A percentile compares a stretch with the other conserved stretches of the same genome.
These are phyloP conservation scores for Vidua macroura DNA, from an alignment of 2,113 vertebrate species.

Conservation along the genomic window DNA sequence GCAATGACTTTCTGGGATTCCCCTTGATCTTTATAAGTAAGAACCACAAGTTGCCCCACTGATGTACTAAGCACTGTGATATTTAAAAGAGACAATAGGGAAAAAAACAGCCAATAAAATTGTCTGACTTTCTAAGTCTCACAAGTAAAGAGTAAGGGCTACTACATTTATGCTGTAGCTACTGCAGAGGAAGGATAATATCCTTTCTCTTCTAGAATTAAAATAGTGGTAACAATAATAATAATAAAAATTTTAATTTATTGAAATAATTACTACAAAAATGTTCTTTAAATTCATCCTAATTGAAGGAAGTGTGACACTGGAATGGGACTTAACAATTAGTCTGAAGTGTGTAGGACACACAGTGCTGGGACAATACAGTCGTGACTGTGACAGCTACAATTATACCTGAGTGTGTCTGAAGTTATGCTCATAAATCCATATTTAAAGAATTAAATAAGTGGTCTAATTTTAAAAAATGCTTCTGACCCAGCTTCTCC, in stretches of 20 bases:
- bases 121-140: not conserved
- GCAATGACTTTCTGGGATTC: not conserved
- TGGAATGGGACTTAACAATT: not conserved
- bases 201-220: not conserved
- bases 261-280: not conserved
- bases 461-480: conserved; percentile 12
- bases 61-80: not conserved
- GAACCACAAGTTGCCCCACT: not conserved
- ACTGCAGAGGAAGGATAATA: not conserved
- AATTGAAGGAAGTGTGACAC: not conserved
- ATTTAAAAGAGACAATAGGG: not conserved
- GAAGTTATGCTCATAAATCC: conserved; percentile 1
- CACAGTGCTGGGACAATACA: not conserved
- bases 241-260: not conserved
- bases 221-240: not conserved
- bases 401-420: not conserved
- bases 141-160: not conserved
- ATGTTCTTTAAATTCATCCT: not conserved
- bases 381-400: not conserved
- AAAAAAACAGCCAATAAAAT: not conserved
- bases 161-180: not conserved
- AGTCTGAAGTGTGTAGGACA: not conserved
- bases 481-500: not conserved
- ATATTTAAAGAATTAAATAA: conserved; percentile 22
- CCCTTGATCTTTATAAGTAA: not conserved